Evolutionary conservation across 2,113 vertebrate genomes (phyloP).

Genomic region (Ictalurus punctatus): DNA sequence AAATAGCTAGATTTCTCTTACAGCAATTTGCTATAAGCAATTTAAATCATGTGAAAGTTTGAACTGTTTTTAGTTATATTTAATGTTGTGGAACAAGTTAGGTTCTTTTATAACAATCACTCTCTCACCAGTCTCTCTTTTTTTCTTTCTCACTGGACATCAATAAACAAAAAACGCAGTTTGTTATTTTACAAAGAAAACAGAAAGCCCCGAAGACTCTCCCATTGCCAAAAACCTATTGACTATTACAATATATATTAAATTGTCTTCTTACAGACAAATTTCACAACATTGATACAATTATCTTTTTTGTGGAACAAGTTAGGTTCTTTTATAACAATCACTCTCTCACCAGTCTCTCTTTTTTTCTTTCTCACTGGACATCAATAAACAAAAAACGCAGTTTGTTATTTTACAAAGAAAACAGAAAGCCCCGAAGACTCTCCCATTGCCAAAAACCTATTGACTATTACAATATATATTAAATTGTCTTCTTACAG

Average conservation of each 20-base stretch:
- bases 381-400: no score
- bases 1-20: neutral
- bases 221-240: no score
- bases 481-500: neutral
- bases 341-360: neutral
- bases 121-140: neutral
- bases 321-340: neutral
- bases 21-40: neutral
- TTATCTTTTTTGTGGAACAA: neutral
- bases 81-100: no score
- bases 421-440: no score
- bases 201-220: no score
- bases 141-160: neutral
- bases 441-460: no score
- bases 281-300: neutral
- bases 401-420: no score
- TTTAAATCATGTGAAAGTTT: neutral
- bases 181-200: no score
- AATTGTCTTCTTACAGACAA: neutral
- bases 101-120: neutral
- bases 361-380: neutral
- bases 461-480: no score
- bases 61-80: no score
- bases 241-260: no score
- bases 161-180: no score